Evolutionary conservation across 2,797 vertebrate genomes (phyloP), one percentile per base, ranked within the genome.

Genomic region (Luscinia megarhynchos): DNA sequence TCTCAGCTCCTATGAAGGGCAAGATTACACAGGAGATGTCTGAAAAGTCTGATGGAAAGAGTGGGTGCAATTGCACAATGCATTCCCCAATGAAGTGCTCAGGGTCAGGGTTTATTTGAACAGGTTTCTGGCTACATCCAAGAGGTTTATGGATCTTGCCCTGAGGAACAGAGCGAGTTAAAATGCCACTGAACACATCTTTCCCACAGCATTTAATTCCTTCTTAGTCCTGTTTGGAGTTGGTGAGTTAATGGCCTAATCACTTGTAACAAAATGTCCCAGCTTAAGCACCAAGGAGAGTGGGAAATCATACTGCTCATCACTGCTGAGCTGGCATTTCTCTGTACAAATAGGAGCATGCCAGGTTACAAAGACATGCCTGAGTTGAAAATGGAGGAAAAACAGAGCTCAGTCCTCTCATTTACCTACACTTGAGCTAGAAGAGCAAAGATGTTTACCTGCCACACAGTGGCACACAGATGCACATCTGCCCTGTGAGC

Each of bases 241-340:
- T 94, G 59, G 67, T 29, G 50, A 82, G 86, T 92, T 94, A 92
- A 70, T 92, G 78, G 30, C 46, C 68, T 94, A 85, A 77, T 87
- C 61, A 61, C 40, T 87, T 77, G 64, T 62, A 85, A 83, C 55
- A 80, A 91, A 94, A 87, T 85, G 64, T 59, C n/a, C 45, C 64
- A 43, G 66, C 34, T 79, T 93, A 90, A 94, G 68, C 75, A 93
- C 29, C 30, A 54, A n/a, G 50, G 59, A 84, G 84, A 95, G 80
- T 55, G 41, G 58, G 75, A 93, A 94, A 75, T 93, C 54, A 34
- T 36, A 13, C 38, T 74, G 67, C 61, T 92, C 84, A 87, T 91
- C 53, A 27, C 46, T 89, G 93, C 80, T 94, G 90, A 96, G 90
- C 43, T 80, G 54, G 74, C 77, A 79, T 77, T 76, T 87, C 27